Evolutionary conservation across 1,140 invertebrate genomes (phyloP).

Genomic region (Musca vetustissima): DNA sequence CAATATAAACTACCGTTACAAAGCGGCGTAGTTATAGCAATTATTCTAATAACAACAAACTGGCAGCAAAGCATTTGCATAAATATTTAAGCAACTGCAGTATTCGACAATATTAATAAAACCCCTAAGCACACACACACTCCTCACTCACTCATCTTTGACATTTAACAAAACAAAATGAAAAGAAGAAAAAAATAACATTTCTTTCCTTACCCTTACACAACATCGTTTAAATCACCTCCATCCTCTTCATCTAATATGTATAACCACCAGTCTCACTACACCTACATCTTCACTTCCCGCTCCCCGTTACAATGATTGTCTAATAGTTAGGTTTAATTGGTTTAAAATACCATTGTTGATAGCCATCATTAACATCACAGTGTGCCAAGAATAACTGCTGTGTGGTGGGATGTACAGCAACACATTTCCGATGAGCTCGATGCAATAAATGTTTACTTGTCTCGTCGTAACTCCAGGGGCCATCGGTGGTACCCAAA

Average conservation of each 20-base stretch:
- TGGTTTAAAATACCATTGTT: conserved; percentile 84
- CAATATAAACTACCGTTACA: too few relatives aligned
- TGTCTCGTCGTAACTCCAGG: conserved; percentile 84
- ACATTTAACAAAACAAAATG: too few relatives aligned
- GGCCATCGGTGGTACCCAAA: conserved; percentile 88
- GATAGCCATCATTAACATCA: conserved; percentile 82
- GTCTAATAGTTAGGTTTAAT: conserved; percentile 59
- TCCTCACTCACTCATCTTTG: too few relatives aligned
- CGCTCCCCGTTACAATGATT: neutral
- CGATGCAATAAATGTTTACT: conserved; percentile 77
- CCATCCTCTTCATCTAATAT: neutral
- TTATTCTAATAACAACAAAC: too few relatives aligned
- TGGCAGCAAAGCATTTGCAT: too few relatives aligned
- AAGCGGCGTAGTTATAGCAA: too few relatives aligned
- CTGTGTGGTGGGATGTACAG: conserved; percentile 79
- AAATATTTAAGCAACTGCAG: too few relatives aligned
- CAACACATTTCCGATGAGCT: conserved; percentile 80
- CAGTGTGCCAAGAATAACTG: conserved; percentile 77
- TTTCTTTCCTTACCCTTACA: too few relatives aligned
- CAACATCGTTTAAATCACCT: too few relatives aligned
- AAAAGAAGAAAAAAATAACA: too few relatives aligned
- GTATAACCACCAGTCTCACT: neutral
- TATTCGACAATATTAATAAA: too few relatives aligned
- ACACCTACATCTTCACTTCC: neutral
- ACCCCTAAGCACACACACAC: too few relatives aligned